Conservation (phyloP, 2,888 invertebrate genomes). For the Leucoma salicis region DNA sequence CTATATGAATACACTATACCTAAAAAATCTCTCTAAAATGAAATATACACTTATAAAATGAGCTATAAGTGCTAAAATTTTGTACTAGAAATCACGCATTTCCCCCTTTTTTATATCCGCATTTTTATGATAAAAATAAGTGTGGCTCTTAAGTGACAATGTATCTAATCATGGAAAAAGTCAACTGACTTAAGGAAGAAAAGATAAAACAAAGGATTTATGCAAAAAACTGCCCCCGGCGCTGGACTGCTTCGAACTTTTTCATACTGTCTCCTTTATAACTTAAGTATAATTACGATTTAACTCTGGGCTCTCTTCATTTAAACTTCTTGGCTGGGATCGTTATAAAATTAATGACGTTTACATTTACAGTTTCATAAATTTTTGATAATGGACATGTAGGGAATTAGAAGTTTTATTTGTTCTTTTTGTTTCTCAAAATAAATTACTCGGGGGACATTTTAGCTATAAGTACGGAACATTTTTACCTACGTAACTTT, state of each 20-base stretch:
- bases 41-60: no score
- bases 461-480: no score
- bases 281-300: slow-evolving; percentile 6
- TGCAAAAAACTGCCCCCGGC: neutral
- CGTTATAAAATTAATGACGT: neutral
- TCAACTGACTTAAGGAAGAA: neutral
- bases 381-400: no score
- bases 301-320: neutral
- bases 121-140: neutral
- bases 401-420: no score
- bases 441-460: no score
- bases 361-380: neutral
- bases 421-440: no score
- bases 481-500: no score
- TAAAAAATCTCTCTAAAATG: no score
- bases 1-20: no score
- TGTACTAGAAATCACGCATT: no score
- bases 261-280: slow-evolving; percentile 4
- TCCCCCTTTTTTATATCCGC: no score
- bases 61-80: no score
- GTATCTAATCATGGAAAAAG: neutral
- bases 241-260: slow-evolving; percentile 2
- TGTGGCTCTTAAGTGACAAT: neutral
- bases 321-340: neutral
- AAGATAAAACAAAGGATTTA: neutral